Evolutionary conservation across 2,797 vertebrate species (phyloP).

Genomic region (Mallotus villosus): DNA sequence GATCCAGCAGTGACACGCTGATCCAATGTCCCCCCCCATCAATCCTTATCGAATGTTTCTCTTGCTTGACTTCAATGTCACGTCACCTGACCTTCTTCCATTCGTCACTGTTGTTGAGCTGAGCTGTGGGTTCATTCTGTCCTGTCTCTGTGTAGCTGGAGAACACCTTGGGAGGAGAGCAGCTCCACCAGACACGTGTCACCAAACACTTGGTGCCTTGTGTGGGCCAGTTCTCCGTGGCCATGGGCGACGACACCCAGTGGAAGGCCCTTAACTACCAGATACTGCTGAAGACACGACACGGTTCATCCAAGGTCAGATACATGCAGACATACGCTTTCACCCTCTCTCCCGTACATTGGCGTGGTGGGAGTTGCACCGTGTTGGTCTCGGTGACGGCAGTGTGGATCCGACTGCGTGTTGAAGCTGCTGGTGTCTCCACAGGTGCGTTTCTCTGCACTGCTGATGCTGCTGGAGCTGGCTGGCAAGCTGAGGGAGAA

Average conservation of each 20-base stretch:
- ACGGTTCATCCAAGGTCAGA: slow-evolving; percentile 81
- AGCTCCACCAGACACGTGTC: slow-evolving; percentile 79
- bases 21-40: too few relatives aligned
- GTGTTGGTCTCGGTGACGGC: too few relatives aligned
- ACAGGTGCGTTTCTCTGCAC: slow-evolving; percentile 90
- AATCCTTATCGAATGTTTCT: not conserved
- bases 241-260: slow-evolving; percentile 85
- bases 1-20: too few relatives aligned
- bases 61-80: not conserved
- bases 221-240: slow-evolving; percentile 88
- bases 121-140: not conserved
- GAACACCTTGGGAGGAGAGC: slow-evolving; percentile 83
- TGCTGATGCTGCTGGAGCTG: slow-evolving; percentile 83
- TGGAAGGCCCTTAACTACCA: slow-evolving; percentile 97
- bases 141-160: slow-evolving; percentile 78
- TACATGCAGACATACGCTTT: not conserved
- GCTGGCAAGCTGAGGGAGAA: slow-evolving; percentile 90
- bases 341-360: too few relatives aligned
- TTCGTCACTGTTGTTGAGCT: not conserved
- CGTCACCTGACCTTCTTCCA: not conserved
- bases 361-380: too few relatives aligned
- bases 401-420: too few relatives aligned
- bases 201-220: slow-evolving; percentile 84
- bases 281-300: slow-evolving; percentile 89
- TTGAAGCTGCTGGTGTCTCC: not conserved